Evolutionary conservation across 1,140 invertebrate genomes (phyloP), one percentile per base, ranked within the genome.

Genomic region (Aphelinus atriplicis): DNA sequence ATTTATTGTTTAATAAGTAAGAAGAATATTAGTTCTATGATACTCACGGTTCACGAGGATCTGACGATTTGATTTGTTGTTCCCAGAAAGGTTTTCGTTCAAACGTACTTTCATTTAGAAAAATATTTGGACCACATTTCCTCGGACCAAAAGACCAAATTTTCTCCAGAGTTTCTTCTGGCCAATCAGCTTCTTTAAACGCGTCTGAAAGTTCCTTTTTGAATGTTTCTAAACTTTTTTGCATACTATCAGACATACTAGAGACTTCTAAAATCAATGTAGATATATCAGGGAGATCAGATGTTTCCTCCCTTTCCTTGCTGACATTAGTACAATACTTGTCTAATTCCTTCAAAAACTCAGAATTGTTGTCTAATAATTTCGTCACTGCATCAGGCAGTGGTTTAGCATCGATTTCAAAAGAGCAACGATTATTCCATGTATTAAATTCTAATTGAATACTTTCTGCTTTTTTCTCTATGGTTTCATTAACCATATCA

Each of bases 111-210:
- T 91, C 88, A 85, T 97, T 98, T 1, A 98, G 81, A 9, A 99
- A 85, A 76, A 98, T 89, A 89, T 98, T 99, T 3, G 95, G 92
- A 9, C 96, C 96, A 83, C 93, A 95, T 82, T 94, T 92, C 77
- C 93, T 91, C 9, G 97, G 97, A 0, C 97, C 97, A 83, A 98
- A 94, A 1, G 94, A 92, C 96, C 96, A 98, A 78, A 98, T 95
- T 80, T 92, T 89, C 71, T 94, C 89, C 1, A 95, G 88, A 71
- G 90, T 83, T 61, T 91, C 87, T 62, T 88, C 89, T 79, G 90
- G 87, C 67, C 88, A 88, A 1, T 89, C 90, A 62, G 89, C 84
- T 78, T 91, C 88, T 60, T 89, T 82, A 81, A 95, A 93, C 69
- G 90, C 90, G 63, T 84, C 83, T 66, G 89, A 80, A n/a, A 97